These are phyloP conservation scores for Podilymbus podiceps DNA, from an alignment of 2,113 vertebrate genomes.

Conservation along the genomic window DNA sequence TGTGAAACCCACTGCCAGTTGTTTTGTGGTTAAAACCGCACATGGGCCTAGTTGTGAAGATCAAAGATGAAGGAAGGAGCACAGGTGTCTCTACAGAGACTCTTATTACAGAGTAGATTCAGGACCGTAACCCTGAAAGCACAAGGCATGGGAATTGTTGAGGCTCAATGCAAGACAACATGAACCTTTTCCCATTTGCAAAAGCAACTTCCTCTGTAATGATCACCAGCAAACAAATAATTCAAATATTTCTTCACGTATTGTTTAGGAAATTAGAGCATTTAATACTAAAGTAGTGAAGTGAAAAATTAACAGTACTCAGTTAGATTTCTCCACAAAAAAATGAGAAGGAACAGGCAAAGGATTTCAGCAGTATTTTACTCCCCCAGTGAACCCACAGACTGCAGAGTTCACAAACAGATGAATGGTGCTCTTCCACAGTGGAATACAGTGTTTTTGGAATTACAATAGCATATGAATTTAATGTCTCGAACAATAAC, in stretches of 20 bases:
- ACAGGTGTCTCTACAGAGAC: background rate
- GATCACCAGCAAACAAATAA: background rate
- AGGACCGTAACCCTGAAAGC: background rate
- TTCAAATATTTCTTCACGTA: background rate
- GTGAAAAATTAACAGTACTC: background rate
- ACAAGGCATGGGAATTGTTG: background rate
- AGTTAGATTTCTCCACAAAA: background rate
- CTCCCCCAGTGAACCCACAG: background rate
- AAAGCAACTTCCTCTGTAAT: background rate
- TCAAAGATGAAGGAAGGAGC: background rate
- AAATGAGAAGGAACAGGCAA: background rate
- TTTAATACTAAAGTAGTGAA: background rate
- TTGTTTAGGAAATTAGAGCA: background rate
- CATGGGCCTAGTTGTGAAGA: background rate
- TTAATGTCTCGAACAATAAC: slow-evolving; percentile 9
- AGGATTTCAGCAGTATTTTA: background rate
- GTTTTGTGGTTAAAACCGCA: background rate
- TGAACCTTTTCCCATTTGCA: background rate
- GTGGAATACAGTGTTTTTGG: background rate
- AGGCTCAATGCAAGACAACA: background rate
- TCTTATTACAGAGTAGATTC: background rate
- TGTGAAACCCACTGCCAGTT: background rate
- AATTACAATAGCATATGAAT: slow-evolving; percentile 9
- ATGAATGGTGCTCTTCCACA: background rate
- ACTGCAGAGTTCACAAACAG: background rate